These are phyloP conservation scores for Drosophila fungiperda DNA, from an alignment of 2,888 invertebrate genomes.

Conservation along the genomic window DNA sequence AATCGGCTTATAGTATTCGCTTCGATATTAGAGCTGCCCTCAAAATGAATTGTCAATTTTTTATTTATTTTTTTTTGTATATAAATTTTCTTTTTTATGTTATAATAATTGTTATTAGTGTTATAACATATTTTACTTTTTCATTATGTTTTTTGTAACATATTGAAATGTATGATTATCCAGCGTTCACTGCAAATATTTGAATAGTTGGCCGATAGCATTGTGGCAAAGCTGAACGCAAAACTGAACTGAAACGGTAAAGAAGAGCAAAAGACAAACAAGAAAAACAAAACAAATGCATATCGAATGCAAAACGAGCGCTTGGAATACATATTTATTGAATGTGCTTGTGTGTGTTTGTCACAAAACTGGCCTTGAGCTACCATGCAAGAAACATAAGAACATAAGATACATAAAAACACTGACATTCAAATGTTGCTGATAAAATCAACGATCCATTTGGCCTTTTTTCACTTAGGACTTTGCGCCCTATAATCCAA, in stretches of 20 bases:
- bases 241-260: background rate
- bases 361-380: slow-evolving; percentile 41
- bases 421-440: slow-evolving; percentile 19
- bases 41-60: background rate
- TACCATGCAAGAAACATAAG: slow-evolving; percentile 14
- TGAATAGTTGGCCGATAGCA: background rate
- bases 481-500: slow-evolving; percentile 28
- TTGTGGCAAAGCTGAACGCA: slow-evolving; percentile 4
- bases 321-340: background rate
- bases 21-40: background rate
- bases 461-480: slow-evolving; percentile 2
- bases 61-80: no score
- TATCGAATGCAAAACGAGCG: slow-evolving; percentile 2
- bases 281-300: slow-evolving; percentile 6
- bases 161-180: background rate
- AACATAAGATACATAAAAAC: no score
- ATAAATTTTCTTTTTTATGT: background rate
- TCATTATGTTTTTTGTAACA: no score
- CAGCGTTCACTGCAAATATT: background rate
- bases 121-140: background rate
- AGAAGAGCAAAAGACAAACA: background rate
- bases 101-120: background rate
- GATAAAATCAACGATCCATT: slow-evolving; percentile 6
- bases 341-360: background rate
- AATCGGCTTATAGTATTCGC: background rate